These are phyloP conservation scores for Camarhynchus parvulus DNA, from an alignment of 2,113 vertebrate genomes.

Conservation along the genomic window DNA sequence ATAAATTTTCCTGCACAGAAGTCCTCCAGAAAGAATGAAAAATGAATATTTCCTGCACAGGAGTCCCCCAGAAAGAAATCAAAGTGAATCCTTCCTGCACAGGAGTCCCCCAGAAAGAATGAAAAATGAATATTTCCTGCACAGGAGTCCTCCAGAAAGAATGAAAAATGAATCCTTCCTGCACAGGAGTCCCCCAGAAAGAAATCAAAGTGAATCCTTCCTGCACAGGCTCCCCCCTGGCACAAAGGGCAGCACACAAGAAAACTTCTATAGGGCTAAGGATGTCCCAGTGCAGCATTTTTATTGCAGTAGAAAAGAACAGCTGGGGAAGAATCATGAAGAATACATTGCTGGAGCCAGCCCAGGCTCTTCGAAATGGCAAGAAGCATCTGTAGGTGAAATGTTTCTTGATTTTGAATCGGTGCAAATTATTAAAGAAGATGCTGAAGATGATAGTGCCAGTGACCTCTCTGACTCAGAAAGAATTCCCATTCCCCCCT, in stretches of 20 bases:
- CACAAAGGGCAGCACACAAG: not conserved
- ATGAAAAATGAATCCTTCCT: not conserved
- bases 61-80: slow-evolving; percentile 30
- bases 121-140: not conserved
- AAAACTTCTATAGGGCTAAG: not conserved
- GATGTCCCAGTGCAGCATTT: not conserved
- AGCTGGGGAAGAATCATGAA: not conserved
- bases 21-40: slow-evolving; percentile 22
- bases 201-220: slow-evolving; percentile 5
- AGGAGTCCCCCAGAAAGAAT: slow-evolving; percentile 38
- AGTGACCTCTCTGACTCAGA: slow-evolving; percentile 91
- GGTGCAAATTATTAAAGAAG: slow-evolving; percentile 70
- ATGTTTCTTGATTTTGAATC: slow-evolving; percentile 76
- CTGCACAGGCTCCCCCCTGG: not conserved
- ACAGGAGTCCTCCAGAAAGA: slow-evolving; percentile 21
- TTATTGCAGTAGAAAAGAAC: not conserved
- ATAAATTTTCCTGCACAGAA: not conserved
- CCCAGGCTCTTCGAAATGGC: not conserved
- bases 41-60: not conserved
- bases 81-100: not conserved
- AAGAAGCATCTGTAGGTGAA: slow-evolving; percentile 3
- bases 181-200: not conserved
- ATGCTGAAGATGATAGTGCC: slow-evolving; percentile 84
- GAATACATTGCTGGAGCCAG: not conserved
- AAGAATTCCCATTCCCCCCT: slow-evolving; percentile 69